Percentiles rank a stretch among this genome's conserved stretches.
Evolutionary conservation across 2,113 vertebrate genomes (phyloP).

Genomic region (Suricata suricatta): DNA sequence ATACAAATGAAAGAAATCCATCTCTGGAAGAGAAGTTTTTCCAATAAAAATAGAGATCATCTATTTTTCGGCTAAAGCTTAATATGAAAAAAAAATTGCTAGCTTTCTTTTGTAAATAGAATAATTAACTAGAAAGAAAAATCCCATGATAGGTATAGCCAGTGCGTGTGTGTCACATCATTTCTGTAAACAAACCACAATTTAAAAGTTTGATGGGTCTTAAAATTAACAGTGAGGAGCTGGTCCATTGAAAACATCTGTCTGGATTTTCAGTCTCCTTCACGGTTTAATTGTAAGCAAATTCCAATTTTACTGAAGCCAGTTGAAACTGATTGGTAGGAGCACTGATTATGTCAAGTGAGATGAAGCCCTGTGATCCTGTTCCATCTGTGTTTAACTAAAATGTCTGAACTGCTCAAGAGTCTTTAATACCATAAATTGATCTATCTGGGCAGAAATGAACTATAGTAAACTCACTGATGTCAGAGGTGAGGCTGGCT

Average conservation of each 20-base stretch:
- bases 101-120: neutral
- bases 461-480: slow-evolving; percentile 83
- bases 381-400: neutral
- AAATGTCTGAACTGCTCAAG: slow-evolving; percentile 55
- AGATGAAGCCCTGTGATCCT: neutral
- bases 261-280: slow-evolving; percentile 13
- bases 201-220: neutral
- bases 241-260: neutral
- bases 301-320: neutral
- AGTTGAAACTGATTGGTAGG: neutral
- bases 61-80: slow-evolving; percentile 22
- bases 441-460: slow-evolving; percentile 70
- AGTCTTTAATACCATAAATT: slow-evolving; percentile 59
- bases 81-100: neutral
- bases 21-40: neutral
- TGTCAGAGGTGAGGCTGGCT: slow-evolving; percentile 79
- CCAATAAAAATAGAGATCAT: neutral
- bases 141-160: neutral
- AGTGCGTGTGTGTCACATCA: neutral
- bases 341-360: neutral
- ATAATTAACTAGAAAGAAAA: neutral
- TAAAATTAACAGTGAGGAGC: neutral
- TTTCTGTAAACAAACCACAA: slow-evolving; percentile 15
- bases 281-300: neutral
- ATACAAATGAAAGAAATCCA: neutral